A percentile compares a stretch with the other conserved stretches of the same genome.
Evolutionary conservation across 2,113 vertebrate species (phyloP).

Genomic region (Labrus mixtus): DNA sequence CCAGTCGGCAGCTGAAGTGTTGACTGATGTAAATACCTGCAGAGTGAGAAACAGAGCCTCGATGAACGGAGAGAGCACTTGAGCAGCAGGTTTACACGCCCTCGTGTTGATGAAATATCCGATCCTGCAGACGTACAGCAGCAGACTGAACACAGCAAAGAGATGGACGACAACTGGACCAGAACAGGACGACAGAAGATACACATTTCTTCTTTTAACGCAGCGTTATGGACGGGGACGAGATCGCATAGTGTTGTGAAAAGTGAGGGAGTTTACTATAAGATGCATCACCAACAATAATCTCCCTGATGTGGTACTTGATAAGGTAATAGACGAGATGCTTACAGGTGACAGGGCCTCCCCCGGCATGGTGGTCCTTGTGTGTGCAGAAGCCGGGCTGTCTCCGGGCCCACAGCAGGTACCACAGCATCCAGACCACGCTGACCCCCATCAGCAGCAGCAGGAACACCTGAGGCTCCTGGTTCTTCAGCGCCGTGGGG

Average conservation of each 20-base stretch:
- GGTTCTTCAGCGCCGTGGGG: constrained; percentile 74
- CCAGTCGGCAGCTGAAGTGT: not conserved
- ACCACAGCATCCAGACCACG: constrained; percentile 87
- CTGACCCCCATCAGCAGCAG: constrained; percentile 85
- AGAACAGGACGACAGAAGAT: too few relatives aligned
- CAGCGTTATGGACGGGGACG: too few relatives aligned
- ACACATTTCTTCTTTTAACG: too few relatives aligned
- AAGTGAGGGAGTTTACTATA: not conserved
- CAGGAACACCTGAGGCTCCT: constrained; percentile 84
- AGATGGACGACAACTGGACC: constrained; percentile 88
- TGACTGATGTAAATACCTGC: constrained; percentile 81
- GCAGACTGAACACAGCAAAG: constrained; percentile 85
- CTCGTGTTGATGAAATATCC: constrained; percentile 80
- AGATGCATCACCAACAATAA: too few relatives aligned
- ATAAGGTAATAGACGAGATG: fast-evolving
- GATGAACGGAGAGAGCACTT: constrained; percentile 82
- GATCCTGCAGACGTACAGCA: constrained; percentile 85
- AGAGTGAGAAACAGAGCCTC: constrained; percentile 85
- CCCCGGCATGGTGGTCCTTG: constrained; percentile 87
- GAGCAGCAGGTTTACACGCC: constrained; percentile 79
- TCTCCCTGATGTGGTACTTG: too few relatives aligned
- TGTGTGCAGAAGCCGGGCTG: constrained; percentile 72
- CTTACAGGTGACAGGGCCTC: constrained; percentile 79
- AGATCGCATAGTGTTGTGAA: too few relatives aligned
- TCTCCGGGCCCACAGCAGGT: constrained; percentile 77